Percentiles rank a stretch among this genome's conserved stretches.
Evolutionary conservation across 53 echinoderm and acorn worm species (phyloP).

Genomic region (Apostichopus leukothele): DNA sequence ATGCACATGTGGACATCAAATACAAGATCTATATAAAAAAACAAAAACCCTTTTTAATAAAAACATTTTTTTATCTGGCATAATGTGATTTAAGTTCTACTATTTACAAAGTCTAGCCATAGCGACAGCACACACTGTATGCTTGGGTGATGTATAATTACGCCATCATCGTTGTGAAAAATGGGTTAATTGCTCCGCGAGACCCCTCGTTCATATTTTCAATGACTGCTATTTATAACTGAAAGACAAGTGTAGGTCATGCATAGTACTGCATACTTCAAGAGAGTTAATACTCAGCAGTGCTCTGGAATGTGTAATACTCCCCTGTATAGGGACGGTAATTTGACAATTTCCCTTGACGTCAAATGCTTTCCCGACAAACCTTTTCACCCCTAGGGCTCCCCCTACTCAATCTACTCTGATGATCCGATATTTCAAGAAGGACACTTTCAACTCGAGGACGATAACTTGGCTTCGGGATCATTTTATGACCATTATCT

Average conservation of each 20-base stretch:
- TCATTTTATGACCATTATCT: too few species aligned
- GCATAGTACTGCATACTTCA: background rate
- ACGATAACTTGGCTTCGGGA: background rate
- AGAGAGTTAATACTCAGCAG: background rate
- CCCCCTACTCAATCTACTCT: background rate
- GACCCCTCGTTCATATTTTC: background rate
- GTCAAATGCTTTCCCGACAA: background rate
- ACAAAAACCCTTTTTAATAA: too few species aligned
- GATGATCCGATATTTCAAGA: background rate
- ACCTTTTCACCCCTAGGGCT: background rate
- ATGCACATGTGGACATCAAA: too few species aligned
- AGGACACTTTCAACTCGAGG: background rate
- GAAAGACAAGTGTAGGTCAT: constrained; percentile 37
- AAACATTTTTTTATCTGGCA: too few species aligned
- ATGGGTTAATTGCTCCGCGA: background rate
- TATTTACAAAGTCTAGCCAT: too few species aligned
- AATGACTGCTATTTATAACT: constrained; percentile 17
- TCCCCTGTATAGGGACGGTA: background rate
- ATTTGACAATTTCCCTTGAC: background rate
- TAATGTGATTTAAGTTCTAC: too few species aligned
- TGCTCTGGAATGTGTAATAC: background rate
- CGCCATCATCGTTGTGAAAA: background rate
- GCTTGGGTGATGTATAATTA: too few species aligned
- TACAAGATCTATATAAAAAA: too few species aligned
- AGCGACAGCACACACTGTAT: too few species aligned